Evolutionary conservation across 2,797 vertebrate genomes (phyloP).

Genomic region (Coilia nasus): DNA sequence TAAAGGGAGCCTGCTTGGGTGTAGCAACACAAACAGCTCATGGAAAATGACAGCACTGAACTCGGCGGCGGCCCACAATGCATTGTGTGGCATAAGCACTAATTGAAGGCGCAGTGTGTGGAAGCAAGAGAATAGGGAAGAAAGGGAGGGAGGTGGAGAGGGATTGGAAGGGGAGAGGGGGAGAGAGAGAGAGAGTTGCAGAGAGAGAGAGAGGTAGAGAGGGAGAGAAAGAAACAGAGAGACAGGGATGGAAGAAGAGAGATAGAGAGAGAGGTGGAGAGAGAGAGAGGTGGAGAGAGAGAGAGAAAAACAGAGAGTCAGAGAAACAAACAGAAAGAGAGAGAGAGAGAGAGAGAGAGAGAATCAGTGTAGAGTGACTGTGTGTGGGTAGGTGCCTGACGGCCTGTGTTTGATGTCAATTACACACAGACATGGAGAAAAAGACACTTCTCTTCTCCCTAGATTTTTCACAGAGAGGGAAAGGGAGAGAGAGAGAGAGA

Average conservation of each 20-base stretch:
- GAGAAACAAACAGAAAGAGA: too few species aligned
- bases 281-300: too few species aligned
- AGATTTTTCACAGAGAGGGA: conserved; percentile 26
- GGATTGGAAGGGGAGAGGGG: neutral
- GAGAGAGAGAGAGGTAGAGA: neutral
- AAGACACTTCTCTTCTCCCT: conserved; percentile 42
- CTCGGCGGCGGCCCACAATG: conserved; percentile 29
- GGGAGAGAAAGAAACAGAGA: neutral
- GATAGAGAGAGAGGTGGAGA: neutral
- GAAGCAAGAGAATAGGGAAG: conserved; percentile 2
- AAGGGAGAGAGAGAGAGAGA: conserved; percentile 13
- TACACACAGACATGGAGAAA: conserved; percentile 38
- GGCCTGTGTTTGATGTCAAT: conserved; percentile 37
- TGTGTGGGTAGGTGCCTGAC: conserved; percentile 41
- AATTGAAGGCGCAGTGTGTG: conserved; percentile 48
- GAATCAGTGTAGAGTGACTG: conserved; percentile 19
- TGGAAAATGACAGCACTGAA: conserved; percentile 47
- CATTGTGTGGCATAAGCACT: conserved; percentile 46
- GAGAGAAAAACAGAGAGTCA: too few species aligned
- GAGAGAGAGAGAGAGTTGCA: too few species aligned
- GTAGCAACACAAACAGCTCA: conserved; percentile 12
- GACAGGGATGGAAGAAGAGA: neutral
- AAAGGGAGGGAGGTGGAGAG: neutral
- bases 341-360: conserved; percentile 26
- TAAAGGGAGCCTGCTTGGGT: conserved; percentile 13